Percentiles rank a stretch among this genome's conserved stretches.
Conservation (phyloP, 2,888 invertebrate species). For the Metalampra italica region DNA sequence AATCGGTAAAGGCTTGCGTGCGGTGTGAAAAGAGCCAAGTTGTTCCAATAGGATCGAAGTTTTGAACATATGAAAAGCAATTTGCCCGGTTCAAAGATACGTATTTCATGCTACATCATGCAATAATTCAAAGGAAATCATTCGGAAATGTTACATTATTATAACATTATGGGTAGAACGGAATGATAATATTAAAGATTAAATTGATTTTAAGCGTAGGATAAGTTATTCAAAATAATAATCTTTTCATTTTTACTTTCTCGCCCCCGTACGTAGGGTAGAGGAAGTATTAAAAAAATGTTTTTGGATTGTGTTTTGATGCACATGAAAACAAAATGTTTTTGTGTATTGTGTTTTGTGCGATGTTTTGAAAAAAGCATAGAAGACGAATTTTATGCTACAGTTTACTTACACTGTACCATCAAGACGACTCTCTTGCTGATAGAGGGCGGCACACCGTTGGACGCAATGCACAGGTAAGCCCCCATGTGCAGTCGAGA, state of each 20-base stretch:
- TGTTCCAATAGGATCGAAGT: constrained; percentile 3
- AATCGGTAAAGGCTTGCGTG: not conserved
- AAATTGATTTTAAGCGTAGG: not conserved
- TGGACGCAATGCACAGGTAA: constrained; percentile 94
- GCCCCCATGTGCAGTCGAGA: constrained; percentile 95
- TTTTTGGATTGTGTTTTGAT: too few relatives aligned
- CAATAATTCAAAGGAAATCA: constrained; percentile 13
- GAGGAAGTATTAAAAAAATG: too few relatives aligned
- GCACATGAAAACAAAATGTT: too few relatives aligned
- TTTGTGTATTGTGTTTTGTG: too few relatives aligned
- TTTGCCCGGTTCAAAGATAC: constrained; percentile 21
- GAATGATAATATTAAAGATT: not conserved
- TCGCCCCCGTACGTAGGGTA: too few relatives aligned
- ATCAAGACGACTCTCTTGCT: constrained; percentile 90
- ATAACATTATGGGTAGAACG: not conserved
- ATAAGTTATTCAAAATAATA: too few relatives aligned
- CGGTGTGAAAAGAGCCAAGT: constrained; percentile 15
- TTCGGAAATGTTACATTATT: constrained; percentile 4
- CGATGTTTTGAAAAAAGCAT: too few relatives aligned
- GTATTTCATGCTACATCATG: constrained; percentile 17
- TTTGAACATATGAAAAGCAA: constrained; percentile 21
- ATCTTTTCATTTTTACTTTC: too few relatives aligned
- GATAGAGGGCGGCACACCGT: constrained; percentile 94
- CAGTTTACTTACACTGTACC: constrained; percentile 89
- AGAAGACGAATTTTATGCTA: too few relatives aligned